Percentiles rank a stretch among this genome's conserved stretches.
Evolutionary conservation across 2,888 invertebrate species (phyloP).

Genomic region (Leptinotarsa peninsularis): DNA sequence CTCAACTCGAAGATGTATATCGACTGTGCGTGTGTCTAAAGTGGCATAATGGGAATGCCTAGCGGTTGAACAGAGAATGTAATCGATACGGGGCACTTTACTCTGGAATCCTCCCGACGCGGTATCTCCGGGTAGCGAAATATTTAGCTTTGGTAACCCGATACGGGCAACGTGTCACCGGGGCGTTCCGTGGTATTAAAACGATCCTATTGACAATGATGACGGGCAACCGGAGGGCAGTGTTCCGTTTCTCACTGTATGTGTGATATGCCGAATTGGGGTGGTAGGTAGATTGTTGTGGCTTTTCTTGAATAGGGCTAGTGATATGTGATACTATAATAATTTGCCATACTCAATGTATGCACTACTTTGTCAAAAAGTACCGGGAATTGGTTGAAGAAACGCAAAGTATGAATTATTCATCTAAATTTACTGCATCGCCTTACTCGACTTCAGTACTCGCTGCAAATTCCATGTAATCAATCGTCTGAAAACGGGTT

Average conservation of each 20-base stretch:
- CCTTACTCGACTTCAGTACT: no score
- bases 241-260: constrained; percentile 20
- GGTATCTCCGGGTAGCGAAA: constrained; percentile 39
- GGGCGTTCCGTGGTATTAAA: constrained; percentile 49
- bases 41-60: constrained; percentile 41
- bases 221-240: constrained; percentile 3
- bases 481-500: no score
- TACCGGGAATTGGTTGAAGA: no score
- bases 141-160: constrained; percentile 54
- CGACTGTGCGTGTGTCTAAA: constrained; percentile 29
- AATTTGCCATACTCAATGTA: background rate
- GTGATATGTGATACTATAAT: background rate
- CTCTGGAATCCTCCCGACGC: constrained; percentile 36
- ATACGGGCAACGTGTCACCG: constrained; percentile 53
- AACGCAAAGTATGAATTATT: no score
- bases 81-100: constrained; percentile 48
- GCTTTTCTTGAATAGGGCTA: background rate
- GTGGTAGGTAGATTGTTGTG: constrained; percentile 2
- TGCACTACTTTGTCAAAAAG: no score
- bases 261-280: constrained; percentile 5
- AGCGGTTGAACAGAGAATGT: constrained; percentile 42
- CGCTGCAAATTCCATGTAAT: no score
- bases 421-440: no score
- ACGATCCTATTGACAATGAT: constrained; percentile 30
- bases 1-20: constrained; percentile 9